These are phyloP conservation scores for Bujurquina vittata DNA, from an alignment of 2,113 vertebrate species.

Conservation along the genomic window DNA sequence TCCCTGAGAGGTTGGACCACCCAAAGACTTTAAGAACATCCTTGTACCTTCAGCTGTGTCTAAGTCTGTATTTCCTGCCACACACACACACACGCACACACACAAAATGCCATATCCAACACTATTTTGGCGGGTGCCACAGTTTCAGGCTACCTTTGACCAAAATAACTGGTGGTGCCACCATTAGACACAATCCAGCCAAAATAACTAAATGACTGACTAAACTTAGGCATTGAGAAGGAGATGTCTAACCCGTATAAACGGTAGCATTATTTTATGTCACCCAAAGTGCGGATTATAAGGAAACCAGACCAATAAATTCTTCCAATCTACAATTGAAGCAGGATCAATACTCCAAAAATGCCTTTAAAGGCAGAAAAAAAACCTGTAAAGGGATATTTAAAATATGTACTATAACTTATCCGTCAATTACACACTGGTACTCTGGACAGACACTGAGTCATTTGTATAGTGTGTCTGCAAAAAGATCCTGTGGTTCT, in stretches of 20 bases:
- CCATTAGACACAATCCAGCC: constrained; percentile 56
- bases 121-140: constrained; percentile 59
- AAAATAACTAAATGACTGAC: constrained; percentile 68
- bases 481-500: constrained; percentile 78
- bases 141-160: constrained; percentile 61
- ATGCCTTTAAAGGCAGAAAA: constrained; percentile 37
- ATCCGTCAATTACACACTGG: constrained; percentile 72
- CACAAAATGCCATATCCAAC: constrained; percentile 52
- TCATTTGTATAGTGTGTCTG: constrained; percentile 74
- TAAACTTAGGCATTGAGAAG: constrained; percentile 40
- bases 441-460: constrained; percentile 66
- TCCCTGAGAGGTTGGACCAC: constrained; percentile 68
- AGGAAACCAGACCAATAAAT: constrained; percentile 22
- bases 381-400: constrained; percentile 56
- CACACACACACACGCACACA: constrained; percentile 14
- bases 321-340: constrained; percentile 17
- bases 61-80: constrained; percentile 59
- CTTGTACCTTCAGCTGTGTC: constrained; percentile 66
- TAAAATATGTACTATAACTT: constrained; percentile 75
- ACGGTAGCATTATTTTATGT: constrained; percentile 5
- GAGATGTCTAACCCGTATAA: constrained; percentile 35
- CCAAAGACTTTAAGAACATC: constrained; percentile 73
- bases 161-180: constrained; percentile 65
- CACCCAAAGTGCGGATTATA: neutral
- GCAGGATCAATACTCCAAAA: neutral